Evolutionary conservation across 2,797 vertebrate species (phyloP), one percentile per base, ranked within the genome.

Genomic region (Benthosema pterotum): DNA sequence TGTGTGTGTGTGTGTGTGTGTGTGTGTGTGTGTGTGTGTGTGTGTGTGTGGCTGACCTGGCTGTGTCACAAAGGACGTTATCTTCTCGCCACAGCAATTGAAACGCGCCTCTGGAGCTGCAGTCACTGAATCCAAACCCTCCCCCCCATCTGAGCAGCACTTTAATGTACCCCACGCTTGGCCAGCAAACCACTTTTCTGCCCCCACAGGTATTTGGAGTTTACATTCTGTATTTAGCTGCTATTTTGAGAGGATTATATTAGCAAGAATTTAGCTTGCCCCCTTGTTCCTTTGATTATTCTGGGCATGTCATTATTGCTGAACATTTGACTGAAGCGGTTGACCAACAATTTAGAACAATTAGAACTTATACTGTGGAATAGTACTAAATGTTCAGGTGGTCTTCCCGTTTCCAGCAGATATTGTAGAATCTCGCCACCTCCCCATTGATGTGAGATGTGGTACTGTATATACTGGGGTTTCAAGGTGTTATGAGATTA

Each of bases 201-300:
- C 28, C 73, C 81, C 88, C 84, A 74, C 75, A 80, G 85, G n/a
- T n/a, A n/a, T n/a, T n/a, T n/a, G n/a, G n/a, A n/a, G n/a, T n/a
- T n/a, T 1, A 25, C 22, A 25, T 22, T 22, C 22, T 22, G 22
- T 22, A 22, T 22, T 22, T n/a, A n/a, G n/a, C 74, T 76, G 83
- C 77, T 79, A 72, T 80, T 79, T n/a, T 78, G 82, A 82, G 72
- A 76, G 59, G 72, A 57, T 85, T 82, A 89, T 82, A 89, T 91
- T 89, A 86, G 82, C 72, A 63, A 68, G 69, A 28, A 28, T 28
- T 28, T 77, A 65, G 86, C 57, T 88, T 82, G 82, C 77, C 19
- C 19, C 4, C 2, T 22, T 2, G 19, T 4, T 22, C 2, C 4
- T 22, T 32, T 8, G 6, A 6, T 32, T 32, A 32, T 9, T 32